phyloP scores from a whole-genome alignment of 2,888 invertebrate genomes.

The Eilema sororculum region DNA sequence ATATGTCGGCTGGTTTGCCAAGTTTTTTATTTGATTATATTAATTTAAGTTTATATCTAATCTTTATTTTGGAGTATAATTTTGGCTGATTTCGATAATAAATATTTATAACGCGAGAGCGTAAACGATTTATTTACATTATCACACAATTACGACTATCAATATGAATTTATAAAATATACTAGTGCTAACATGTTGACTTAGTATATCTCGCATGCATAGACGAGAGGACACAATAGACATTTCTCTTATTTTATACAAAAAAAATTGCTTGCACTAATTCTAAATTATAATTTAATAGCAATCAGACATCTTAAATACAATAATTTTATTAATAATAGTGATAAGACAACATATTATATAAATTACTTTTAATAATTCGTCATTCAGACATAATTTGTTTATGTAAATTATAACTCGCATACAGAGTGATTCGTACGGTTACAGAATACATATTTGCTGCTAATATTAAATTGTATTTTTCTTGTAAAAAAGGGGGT shows the following conservation, averaged over 20 bases:
- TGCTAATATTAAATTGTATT: background rate
- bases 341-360: constrained; percentile 17
- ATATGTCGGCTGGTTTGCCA: constrained; percentile 47
- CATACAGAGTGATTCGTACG: constrained; percentile 10
- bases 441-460: constrained; percentile 17
- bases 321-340: constrained; percentile 21
- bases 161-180: constrained; percentile 54
- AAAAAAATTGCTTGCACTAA: background rate
- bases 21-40: constrained; percentile 69
- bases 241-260: constrained; percentile 31
- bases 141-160: constrained; percentile 46
- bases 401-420: constrained; percentile 23
- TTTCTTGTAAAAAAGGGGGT: background rate
- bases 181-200: constrained; percentile 52
- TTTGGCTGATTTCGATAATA: constrained; percentile 84
- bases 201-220: constrained; percentile 32
- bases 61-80: constrained; percentile 82
- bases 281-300: constrained; percentile 10
- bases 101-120: constrained; percentile 81
- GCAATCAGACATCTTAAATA: background rate
- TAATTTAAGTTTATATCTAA: constrained; percentile 79
- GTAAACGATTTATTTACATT: constrained; percentile 60
- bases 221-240: constrained; percentile 41
- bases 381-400: constrained; percentile 29
- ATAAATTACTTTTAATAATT: constrained; percentile 10